Evolutionary conservation across 2,888 invertebrate species (phyloP), one percentile per base, ranked within the genome.

Genomic region (Steinernema scapterisci): DNA sequence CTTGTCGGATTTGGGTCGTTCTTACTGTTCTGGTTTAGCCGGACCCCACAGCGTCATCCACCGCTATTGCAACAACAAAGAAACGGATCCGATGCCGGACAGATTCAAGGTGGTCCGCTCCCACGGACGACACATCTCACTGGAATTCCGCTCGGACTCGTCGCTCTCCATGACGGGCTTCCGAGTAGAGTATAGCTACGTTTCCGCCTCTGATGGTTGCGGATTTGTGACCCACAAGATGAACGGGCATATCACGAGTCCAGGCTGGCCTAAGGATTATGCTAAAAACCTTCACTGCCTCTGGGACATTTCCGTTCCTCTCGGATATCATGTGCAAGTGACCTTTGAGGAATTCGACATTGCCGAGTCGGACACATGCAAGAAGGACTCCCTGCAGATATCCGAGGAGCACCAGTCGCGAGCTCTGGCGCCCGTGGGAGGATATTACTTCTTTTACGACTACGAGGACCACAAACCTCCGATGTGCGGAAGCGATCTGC

Each of bases 381-480:
- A 16, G 19, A 81, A 81, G 46, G 85, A 85, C 77, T 78, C 63
- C 45, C 52, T 85, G 11, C 16, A 73, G 72, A 75, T 86, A 6
- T 84, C 84, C 1, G 81, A 86, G 71, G 85, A 86, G 72, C 84
- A 84, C 75, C 77, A 80, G n/a, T 78, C 81, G 13, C 76, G 84
- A 70, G 83, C 80, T 19, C 78, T 79, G 52, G 83, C 83, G 0
- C 85, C 85, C 0, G 72, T 80, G 11, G 80, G 80, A n/a, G 82
- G 79, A 70, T 85, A 85, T 70, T 85, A 81, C 74, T 86, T 86
- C 77, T 70, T 84, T 44, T 85, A 83, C 78, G 79, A 85, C 74
- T 80, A 85, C 51, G 84, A 85, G 72, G 80, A 85, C 38, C 51
- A 45, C 11, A 44, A 63, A 19, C 27, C 43, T 48, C 63, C 52